Percentiles rank a stretch among this genome's conserved stretches.
phyloP scores from a whole-genome alignment of 2,888 invertebrate species.

The Poecilus cupreus region DNA sequence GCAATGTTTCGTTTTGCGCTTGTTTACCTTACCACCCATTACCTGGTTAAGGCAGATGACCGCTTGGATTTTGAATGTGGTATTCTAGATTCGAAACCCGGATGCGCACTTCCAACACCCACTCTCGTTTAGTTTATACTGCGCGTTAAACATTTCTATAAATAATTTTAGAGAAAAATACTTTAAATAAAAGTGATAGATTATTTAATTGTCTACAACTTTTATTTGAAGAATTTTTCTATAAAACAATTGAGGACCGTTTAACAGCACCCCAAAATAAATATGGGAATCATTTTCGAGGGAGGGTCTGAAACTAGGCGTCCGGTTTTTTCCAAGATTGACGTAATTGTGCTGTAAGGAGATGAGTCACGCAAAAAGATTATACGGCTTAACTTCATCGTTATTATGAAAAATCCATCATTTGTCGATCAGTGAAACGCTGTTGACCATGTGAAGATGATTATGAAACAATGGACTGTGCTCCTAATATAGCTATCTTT shows the following conservation, averaged over 20 bases:
- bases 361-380: constrained; percentile 54
- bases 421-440: constrained; percentile 40
- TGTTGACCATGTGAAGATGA: constrained; percentile 21
- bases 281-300: too few species aligned
- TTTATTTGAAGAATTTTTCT: too few species aligned
- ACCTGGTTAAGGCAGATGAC: constrained; percentile 34
- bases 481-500: constrained; percentile 42
- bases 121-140: not conserved
- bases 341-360: constrained; percentile 26
- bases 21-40: constrained; percentile 32
- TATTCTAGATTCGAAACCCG: not conserved
- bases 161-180: too few species aligned
- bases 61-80: constrained; percentile 26
- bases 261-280: too few species aligned
- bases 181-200: too few species aligned
- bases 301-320: not conserved
- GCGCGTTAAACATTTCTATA: too few species aligned
- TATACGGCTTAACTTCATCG: constrained; percentile 34
- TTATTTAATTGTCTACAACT: too few species aligned
- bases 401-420: constrained; percentile 52
- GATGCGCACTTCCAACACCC: not conserved
- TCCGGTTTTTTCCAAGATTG: not conserved
- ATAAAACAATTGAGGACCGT: too few species aligned
- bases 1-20: constrained; percentile 21
- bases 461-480: constrained; percentile 36